Percentiles rank a stretch among this genome's conserved stretches.
phyloP scores from a whole-genome alignment of 2,888 invertebrate genomes.

The Diaprepes abbreviatus region DNA sequence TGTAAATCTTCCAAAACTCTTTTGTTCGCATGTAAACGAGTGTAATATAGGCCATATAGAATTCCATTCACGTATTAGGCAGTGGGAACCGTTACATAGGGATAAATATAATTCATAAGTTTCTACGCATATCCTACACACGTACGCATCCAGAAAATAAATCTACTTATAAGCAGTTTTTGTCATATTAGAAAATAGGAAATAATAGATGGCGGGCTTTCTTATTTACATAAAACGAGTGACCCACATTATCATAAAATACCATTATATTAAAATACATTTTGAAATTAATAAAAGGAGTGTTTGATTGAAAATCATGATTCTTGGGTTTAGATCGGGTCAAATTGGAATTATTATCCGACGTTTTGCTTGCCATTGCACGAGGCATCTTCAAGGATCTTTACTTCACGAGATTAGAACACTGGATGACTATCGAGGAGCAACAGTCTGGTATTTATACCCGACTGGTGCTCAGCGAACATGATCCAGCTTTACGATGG shows the following conservation, averaged over 20 bases:
- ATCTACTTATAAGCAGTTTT: slow-evolving; percentile 29
- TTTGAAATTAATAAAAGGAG: too few relatives aligned
- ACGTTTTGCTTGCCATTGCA: too few relatives aligned
- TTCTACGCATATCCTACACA: slow-evolving; percentile 22
- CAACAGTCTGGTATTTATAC: too few relatives aligned
- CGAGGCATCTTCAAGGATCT: too few relatives aligned
- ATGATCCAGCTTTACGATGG: too few relatives aligned
- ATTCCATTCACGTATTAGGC: slow-evolving; percentile 36
- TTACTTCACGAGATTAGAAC: too few relatives aligned
- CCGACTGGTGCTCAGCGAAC: too few relatives aligned
- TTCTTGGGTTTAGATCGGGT: too few relatives aligned
- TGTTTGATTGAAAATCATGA: too few relatives aligned
- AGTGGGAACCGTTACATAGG: slow-evolving; percentile 19
- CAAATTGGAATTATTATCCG: too few relatives aligned
- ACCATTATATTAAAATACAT: too few relatives aligned
- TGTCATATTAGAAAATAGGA: slow-evolving; percentile 21
- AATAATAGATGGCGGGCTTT: neutral
- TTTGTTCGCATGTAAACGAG: slow-evolving; percentile 36
- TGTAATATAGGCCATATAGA: slow-evolving; percentile 29
- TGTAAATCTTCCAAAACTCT: slow-evolving; percentile 39
- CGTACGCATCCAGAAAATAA: slow-evolving; percentile 29
- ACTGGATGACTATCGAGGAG: too few relatives aligned
- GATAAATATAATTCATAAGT: slow-evolving; percentile 33
- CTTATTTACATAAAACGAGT: neutral
- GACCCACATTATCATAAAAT: neutral